Evolutionary conservation across 2,113 vertebrate species (phyloP), one percentile per base, ranked within the genome.

Genomic region (Corythornis madagascariensis): DNA sequence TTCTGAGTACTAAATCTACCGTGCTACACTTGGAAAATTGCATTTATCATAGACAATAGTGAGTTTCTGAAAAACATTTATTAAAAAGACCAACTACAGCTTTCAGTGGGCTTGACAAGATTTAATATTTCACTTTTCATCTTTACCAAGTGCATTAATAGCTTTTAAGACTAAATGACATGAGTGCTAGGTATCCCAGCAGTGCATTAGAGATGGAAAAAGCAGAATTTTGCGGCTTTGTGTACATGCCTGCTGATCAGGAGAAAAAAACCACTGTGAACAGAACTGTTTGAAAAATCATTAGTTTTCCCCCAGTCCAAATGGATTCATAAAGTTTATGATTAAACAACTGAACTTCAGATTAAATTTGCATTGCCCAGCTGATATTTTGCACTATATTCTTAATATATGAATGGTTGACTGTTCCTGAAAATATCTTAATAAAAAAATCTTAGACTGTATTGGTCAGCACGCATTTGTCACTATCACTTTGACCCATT

Each of bases 71-170:
- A 86, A 94, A 95, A 77, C 60, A 72, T 74, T 93, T 91, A 52
- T 64, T 88, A 25, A 82, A 88, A 78, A 76, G 24, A 75, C 31
- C 67, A 69, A 93, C 81, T 94, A 33, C 55, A 73, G 35, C 78
- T 92, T 96, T 90, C 81, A 76, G 53, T 24, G 82, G 55, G 42
- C 66, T 92, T 89, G 90, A 93, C 83, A 94, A 66, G 63, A 70
- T 70, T 89, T 94, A 35, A 14, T 59, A 87, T 83, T 92, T 90
- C 3, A 1, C 26, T 96, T 94, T 89, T 73, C 33, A 4, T 92
- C 71, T 85, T 90, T 84, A 87, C 70, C 47, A 87, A 92, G n/a
- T 73, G 47, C 78, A 69, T 92, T 95, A 96, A 92, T 90, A 89
- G 74, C 71, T 94, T 90, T 94, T 79, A 86, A 92, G 64, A 47